A percentile compares a stretch with the other conserved stretches of the same genome.
Evolutionary conservation across 2,888 invertebrate genomes (phyloP).

Genomic region (Eristalis pertinax): DNA sequence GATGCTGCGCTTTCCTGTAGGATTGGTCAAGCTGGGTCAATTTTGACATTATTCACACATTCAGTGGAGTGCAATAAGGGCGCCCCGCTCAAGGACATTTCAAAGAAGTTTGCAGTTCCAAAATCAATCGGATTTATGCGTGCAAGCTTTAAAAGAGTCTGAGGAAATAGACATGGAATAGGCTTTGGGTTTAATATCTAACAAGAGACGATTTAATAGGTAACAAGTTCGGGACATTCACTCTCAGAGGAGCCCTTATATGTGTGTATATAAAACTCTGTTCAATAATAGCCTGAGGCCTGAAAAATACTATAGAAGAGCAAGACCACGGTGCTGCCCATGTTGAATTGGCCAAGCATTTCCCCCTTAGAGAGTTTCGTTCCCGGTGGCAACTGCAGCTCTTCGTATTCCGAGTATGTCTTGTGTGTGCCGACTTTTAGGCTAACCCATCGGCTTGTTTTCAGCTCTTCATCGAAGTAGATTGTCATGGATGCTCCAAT

Average conservation of each 20-base stretch:
- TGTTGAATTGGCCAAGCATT: slow-evolving; percentile 96
- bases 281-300: slow-evolving; percentile 13
- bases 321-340: slow-evolving; percentile 98
- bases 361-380: slow-evolving; percentile 88
- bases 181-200: too few relatives aligned
- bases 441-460: slow-evolving; percentile 88
- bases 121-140: too few relatives aligned
- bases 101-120: too few relatives aligned
- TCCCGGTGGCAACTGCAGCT: slow-evolving; percentile 79
- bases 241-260: slow-evolving; percentile 12
- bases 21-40: too few relatives aligned
- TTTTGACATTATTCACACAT: too few relatives aligned
- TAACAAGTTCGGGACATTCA: slow-evolving; percentile 31
- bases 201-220: slow-evolving; percentile 45
- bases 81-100: too few relatives aligned
- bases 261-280: slow-evolving; percentile 17
- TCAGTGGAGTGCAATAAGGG: too few relatives aligned
- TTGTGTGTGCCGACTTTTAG: slow-evolving; percentile 80
- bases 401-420: slow-evolving; percentile 82
- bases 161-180: too few relatives aligned
- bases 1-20: too few relatives aligned
- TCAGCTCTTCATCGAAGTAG: slow-evolving; percentile 91
- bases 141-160: too few relatives aligned
- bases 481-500: slow-evolving; percentile 97
- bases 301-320: slow-evolving; percentile 84